Evolutionary conservation across 2,797 vertebrate species (phyloP).

Genomic region (Clamator glandarius): DNA sequence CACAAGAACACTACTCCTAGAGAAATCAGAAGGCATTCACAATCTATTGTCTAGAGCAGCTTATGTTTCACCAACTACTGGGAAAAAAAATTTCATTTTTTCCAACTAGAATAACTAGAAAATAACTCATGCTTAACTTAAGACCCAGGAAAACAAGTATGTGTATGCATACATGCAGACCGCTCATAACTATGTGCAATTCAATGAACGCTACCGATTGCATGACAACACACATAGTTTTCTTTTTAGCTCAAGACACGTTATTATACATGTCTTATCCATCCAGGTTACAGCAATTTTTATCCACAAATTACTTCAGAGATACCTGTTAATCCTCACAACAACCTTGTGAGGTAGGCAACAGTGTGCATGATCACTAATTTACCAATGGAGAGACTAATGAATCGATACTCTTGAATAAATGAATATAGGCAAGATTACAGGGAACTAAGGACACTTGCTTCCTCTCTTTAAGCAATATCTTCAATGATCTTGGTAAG

Average conservation of each 20-base stretch:
- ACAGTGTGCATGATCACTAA: neutral
- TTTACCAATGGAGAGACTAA: neutral
- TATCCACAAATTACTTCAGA: neutral
- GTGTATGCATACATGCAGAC: neutral
- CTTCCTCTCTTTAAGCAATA: neutral
- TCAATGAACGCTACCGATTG: neutral
- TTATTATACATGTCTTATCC: neutral
- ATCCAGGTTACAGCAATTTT: neutral
- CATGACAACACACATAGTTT: neutral
- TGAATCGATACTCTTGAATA: neutral
- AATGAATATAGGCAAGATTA: neutral
- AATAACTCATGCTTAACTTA: neutral
- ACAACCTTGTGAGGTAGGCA: conserved; percentile 19
- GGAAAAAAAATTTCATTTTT: neutral
- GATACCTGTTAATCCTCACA: neutral
- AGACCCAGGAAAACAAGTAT: conserved; percentile 7
- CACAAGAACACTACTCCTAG: neutral
- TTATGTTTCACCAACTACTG: neutral
- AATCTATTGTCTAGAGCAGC: neutral
- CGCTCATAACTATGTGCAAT: neutral
- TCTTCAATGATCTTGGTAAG: neutral
- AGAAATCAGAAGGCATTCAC: neutral
- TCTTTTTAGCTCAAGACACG: neutral
- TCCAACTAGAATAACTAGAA: neutral
- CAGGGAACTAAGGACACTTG: neutral